A percentile compares a stretch with the other conserved stretches of the same genome.
Evolutionary conservation across 2,113 vertebrate genomes (phyloP).

Genomic region (Dunckerocampus dactyliophorus): DNA sequence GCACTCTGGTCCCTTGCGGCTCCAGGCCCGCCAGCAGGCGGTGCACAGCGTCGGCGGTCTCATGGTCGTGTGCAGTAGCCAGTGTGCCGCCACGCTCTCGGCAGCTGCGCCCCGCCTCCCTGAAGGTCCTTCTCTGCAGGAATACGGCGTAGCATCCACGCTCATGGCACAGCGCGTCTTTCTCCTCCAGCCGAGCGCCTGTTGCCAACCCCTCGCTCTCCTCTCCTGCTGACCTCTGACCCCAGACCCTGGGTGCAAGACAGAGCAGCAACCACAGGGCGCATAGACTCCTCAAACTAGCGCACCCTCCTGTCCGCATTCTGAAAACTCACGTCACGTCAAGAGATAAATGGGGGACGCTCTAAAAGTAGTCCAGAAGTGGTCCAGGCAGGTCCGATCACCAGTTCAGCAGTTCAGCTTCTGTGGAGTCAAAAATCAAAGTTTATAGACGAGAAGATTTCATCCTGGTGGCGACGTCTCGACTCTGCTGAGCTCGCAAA

Average conservation of each 20-base stretch:
- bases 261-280: conserved; percentile 54
- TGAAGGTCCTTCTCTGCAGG: conserved; percentile 75
- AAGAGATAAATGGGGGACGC: background rate
- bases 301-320: conserved; percentile 19
- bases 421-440: too few relatives aligned
- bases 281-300: conserved; percentile 46
- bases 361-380: conserved; percentile 23
- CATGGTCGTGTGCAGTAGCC: conserved; percentile 73
- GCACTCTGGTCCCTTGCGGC: conserved; percentile 33
- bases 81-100: conserved; percentile 80
- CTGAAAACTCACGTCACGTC: background rate
- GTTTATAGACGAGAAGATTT: conserved; percentile 4
- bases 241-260: conserved; percentile 43
- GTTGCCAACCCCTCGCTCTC: conserved; percentile 44
- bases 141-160: conserved; percentile 81
- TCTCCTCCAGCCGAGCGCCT: conserved; percentile 52
- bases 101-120: conserved; percentile 84
- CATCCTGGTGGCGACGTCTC: conserved; percentile 39
- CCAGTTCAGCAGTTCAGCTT: too few relatives aligned
- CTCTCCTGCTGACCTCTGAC: conserved; percentile 46
- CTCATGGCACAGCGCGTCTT: conserved; percentile 72
- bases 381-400: too few relatives aligned
- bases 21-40: conserved; percentile 68
- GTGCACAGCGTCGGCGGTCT: conserved; percentile 76
- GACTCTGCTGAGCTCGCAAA: conserved; percentile 48